These are phyloP conservation scores for Zosterops pallidus DNA, from an alignment of 2,113 vertebrate species.

Conservation along the genomic window DNA sequence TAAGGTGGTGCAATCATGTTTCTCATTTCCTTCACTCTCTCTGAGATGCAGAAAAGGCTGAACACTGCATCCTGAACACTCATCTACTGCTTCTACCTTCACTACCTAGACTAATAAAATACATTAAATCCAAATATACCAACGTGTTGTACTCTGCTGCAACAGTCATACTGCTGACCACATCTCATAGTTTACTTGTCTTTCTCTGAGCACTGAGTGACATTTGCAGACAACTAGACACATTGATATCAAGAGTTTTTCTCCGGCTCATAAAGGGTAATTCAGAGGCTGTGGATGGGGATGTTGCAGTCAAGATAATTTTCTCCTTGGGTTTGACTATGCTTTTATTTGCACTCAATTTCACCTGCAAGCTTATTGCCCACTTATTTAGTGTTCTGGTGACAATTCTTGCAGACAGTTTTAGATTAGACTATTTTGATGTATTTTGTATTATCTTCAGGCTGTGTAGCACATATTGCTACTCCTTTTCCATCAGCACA, in stretches of 20 bases:
- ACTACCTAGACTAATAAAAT: not conserved
- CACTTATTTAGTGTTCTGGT: not conserved
- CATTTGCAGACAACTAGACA: not conserved
- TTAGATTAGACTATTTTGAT: not conserved
- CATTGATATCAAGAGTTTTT: not conserved
- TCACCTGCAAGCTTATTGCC: not conserved
- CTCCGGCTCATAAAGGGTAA: not conserved
- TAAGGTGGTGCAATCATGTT: not conserved
- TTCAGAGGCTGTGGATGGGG: not conserved
- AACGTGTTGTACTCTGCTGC: not conserved
- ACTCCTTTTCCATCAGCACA: not conserved
- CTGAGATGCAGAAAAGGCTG: not conserved
- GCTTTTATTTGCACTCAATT: slow-evolving; percentile 9
- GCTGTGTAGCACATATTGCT: not conserved
- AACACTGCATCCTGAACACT: not conserved
- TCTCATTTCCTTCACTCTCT: not conserved
- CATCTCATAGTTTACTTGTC: not conserved
- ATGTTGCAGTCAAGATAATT: not conserved
- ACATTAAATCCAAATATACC: not conserved
- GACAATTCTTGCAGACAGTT: not conserved
- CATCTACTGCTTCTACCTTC: not conserved
- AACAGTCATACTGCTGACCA: not conserved
- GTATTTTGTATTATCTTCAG: not conserved
- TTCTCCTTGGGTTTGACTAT: not conserved
- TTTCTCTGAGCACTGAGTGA: not conserved